phyloP scores from a whole-genome alignment of 2,113 vertebrate species.

The Cromileptes altivelis region DNA sequence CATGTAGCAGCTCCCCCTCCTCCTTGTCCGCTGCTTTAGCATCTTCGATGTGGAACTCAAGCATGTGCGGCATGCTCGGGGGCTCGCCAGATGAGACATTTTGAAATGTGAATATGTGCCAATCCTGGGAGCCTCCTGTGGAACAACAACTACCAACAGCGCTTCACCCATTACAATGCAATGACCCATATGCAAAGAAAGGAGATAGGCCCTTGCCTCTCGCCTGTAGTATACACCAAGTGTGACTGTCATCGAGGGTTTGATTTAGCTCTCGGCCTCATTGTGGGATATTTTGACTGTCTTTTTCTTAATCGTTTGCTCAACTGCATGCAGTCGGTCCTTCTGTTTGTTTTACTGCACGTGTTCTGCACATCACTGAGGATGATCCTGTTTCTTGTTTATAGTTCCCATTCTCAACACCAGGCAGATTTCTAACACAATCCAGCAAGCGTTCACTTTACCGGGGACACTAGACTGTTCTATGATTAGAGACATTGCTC shows the following conservation, averaged over 20 bases:
- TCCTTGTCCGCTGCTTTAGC: slow-evolving; percentile 68
- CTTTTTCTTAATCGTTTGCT: slow-evolving; percentile 57
- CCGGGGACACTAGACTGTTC: slow-evolving; percentile 79
- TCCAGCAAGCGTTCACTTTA: slow-evolving; percentile 67
- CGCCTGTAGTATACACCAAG: slow-evolving; percentile 41
- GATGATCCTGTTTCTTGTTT: slow-evolving; percentile 62
- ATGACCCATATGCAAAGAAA: slow-evolving; percentile 83
- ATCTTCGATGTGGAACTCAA: slow-evolving; percentile 39
- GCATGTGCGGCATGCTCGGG: slow-evolving; percentile 61
- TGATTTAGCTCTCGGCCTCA: slow-evolving; percentile 56
- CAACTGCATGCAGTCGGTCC: slow-evolving; percentile 78
- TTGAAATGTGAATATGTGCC: slow-evolving; percentile 80
- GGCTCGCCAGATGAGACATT: slow-evolving; percentile 58
- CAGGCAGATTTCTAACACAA: slow-evolving; percentile 59
- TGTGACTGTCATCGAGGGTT: slow-evolving; percentile 55
- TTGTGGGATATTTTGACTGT: slow-evolving; percentile 46
- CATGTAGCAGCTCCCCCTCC: slow-evolving; percentile 72
- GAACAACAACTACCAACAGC: slow-evolving; percentile 58
- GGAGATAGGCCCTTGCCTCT: slow-evolving; percentile 62
- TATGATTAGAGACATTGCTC: slow-evolving; percentile 58
- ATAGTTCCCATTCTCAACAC: slow-evolving; percentile 47
- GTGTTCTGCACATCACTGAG: slow-evolving; percentile 66
- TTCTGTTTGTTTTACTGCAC: slow-evolving; percentile 75
- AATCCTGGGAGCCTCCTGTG: slow-evolving; percentile 68
- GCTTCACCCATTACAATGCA: slow-evolving; percentile 77